Percentiles rank a stretch among this genome's conserved stretches.
These are phyloP conservation scores for Puffinus mauretanicus DNA, from an alignment of 2,113 vertebrate species.

Conservation along the genomic window DNA sequence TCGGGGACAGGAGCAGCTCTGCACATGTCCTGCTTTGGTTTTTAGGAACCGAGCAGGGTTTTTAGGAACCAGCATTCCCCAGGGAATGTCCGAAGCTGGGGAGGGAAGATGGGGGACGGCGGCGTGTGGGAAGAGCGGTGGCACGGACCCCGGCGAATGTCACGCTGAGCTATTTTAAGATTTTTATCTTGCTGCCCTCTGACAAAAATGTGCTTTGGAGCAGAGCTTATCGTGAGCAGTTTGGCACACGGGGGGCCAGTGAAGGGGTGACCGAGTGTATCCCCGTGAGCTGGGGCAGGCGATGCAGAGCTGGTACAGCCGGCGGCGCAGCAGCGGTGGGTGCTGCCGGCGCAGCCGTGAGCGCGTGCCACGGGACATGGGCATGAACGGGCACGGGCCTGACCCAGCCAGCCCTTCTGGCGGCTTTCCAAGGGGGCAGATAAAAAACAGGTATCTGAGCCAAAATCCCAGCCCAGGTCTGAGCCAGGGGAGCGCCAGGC, in stretches of 20 bases:
- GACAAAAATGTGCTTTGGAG: constrained; percentile 33
- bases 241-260: accelerated
- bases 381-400: accelerated
- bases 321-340: accelerated
- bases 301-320: accelerated
- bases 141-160: not conserved
- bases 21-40: not conserved
- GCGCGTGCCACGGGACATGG: not conserved
- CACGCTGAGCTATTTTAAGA: constrained; percentile 34
- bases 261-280: not conserved
- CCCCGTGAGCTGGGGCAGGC: not conserved
- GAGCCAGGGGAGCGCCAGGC: not conserved
- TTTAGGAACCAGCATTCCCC: not conserved
- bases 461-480: not conserved
- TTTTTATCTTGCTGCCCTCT: constrained; percentile 36
- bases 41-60: not conserved
- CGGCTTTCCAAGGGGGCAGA: not conserved
- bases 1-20: not conserved
- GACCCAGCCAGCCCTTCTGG: not conserved
- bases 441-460: not conserved
- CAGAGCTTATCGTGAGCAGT: not conserved
- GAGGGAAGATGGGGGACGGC: accelerated
- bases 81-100: accelerated
- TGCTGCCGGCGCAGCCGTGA: accelerated
- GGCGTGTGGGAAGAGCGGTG: not conserved